Base-by-base conservation (phyloP, 2,797 vertebrate species). In the Amblyopsis hoosieri region DNA sequence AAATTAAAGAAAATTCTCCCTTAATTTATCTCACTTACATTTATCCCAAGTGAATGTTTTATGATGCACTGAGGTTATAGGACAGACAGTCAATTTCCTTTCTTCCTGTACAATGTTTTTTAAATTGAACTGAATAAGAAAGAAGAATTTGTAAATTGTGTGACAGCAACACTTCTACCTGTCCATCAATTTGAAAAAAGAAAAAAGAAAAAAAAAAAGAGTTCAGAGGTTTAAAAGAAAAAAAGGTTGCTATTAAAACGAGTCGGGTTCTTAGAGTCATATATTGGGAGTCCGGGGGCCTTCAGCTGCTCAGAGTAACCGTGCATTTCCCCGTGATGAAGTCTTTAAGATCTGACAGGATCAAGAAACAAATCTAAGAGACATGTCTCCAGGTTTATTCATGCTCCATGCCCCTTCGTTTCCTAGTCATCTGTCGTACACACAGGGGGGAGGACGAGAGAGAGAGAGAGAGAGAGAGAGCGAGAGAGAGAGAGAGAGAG, bases 291-390 rank as follows among this genome's bases (percentile, higher is more conserved):
- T 85, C 69, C 19, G 61, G 57, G 80, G 79, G 76, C 80, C 79
- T 84, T 80, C 77, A 71, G 70, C 78, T 86, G 84, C 75, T 82
- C 67, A 46, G 81, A 89, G 80, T 88, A 80, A 85, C 79, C 80
- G 64, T 73, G 80, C 78, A 60, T 82, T 81, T 86, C 78, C 76
- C 85, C 85, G 75, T 89, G 83, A 91, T 84, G 86, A 88, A 88
- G 89, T 82, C 82, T 88, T 87, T 82, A 84, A 92, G 90, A 93
- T 92, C 88, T 91, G 80, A 90, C 66, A 87, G 85, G 87, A 90
- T 91, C 90, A 91, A 83, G 84, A 84, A 88, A 88, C 85, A 90
- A 89, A 84, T 92, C 84, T 88, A 88, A 91, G 88, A 88, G 85
- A 88, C 78, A 80, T 80, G 83, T 79, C 88, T 91, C 91, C 86